Percentiles rank a stretch among this genome's conserved stretches.
Conservation (phyloP, 2,888 invertebrate genomes). For the Mythimna pallens region DNA sequence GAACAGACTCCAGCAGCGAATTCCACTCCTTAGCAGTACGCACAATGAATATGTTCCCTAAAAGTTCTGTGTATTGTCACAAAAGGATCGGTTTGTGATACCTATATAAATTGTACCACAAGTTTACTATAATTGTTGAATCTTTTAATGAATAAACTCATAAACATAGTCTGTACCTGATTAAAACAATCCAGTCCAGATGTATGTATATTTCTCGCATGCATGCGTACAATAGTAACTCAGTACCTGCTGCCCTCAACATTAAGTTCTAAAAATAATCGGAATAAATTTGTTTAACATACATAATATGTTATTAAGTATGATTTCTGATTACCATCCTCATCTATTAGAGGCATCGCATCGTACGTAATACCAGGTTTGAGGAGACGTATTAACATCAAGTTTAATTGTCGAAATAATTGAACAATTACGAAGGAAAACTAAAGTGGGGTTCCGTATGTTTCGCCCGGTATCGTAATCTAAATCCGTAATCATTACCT, state of each 20-base stretch:
- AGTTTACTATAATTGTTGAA: background rate
- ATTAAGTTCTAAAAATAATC: constrained; percentile 50
- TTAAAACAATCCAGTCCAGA: constrained; percentile 30
- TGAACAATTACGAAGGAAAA: constrained; percentile 50
- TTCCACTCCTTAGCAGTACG: too few species aligned
- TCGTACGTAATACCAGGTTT: constrained; percentile 50
- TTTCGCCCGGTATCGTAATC: constrained; percentile 1
- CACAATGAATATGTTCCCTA: too few species aligned
- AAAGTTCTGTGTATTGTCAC: too few species aligned
- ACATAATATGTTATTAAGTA: constrained; percentile 61
- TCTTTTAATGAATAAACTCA: background rate
- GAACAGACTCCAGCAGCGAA: too few species aligned
- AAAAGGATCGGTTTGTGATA: too few species aligned
- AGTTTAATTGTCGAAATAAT: constrained; percentile 61
- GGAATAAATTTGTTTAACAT: constrained; percentile 57
- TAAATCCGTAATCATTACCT: background rate
- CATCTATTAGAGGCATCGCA: constrained; percentile 36
- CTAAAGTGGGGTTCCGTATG: constrained; percentile 40
- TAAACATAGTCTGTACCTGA: constrained; percentile 18
- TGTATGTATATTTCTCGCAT: constrained; percentile 37
- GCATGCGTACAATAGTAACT: constrained; percentile 38
- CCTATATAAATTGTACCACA: too few species aligned
- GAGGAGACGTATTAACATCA: constrained; percentile 28
- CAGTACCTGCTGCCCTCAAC: constrained; percentile 21
- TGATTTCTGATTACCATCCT: constrained; percentile 52